Percentiles rank a stretch among this genome's conserved stretches.
Evolutionary conservation across 2,113 vertebrate genomes (phyloP).

Genomic region (Brevimyrus niger): DNA sequence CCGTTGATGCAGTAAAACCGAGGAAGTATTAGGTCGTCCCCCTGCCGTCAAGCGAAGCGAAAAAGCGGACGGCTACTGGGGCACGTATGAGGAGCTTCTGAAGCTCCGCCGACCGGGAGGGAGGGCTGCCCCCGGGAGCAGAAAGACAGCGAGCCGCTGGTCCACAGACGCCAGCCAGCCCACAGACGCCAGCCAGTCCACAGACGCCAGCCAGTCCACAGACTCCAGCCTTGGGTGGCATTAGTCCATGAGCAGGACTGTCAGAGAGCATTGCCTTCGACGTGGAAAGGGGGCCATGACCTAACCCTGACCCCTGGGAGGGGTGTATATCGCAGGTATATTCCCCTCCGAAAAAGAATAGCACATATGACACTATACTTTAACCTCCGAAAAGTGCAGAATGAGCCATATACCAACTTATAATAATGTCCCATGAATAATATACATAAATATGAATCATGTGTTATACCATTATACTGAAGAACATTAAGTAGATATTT

Average conservation of each 20-base stretch:
- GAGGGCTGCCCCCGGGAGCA: neutral
- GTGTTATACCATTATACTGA: neutral
- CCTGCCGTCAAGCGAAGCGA: neutral
- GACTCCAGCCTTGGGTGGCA: neutral
- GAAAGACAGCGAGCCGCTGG: neutral
- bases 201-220: too few species aligned
- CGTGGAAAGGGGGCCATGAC: neutral
- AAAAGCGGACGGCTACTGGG: neutral
- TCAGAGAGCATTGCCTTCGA: neutral
- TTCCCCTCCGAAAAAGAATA: neutral
- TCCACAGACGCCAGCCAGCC: neutral
- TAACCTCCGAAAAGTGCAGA: neutral
- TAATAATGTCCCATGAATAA: neutral
- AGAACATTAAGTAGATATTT: neutral
- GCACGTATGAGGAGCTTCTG: neutral
- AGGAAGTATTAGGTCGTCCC: neutral
- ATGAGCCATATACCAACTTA: neutral
- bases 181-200: too few species aligned
- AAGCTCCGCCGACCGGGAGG: too few species aligned
- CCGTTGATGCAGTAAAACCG: neutral
- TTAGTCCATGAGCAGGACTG: neutral
- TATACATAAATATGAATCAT: constrained; percentile 1
- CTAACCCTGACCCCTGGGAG: neutral
- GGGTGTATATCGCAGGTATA: neutral
- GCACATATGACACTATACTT: neutral